phyloP scores from a whole-genome alignment of 2,888 invertebrate species.

The Allolobophora icterica region DNA sequence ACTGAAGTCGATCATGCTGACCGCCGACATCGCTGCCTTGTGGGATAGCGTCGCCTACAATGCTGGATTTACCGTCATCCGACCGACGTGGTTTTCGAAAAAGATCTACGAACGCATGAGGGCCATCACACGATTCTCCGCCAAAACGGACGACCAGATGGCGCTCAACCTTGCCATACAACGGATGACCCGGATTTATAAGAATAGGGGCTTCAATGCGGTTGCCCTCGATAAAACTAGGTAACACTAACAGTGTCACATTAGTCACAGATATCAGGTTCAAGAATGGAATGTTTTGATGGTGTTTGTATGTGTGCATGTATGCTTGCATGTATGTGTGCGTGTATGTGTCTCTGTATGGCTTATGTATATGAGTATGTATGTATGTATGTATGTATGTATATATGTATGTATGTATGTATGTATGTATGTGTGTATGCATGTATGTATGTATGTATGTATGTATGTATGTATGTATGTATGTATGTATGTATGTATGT shows the following conservation, averaged over 20 bases:
- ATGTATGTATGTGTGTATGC: constrained; percentile 35
- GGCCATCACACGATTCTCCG: constrained; percentile 22
- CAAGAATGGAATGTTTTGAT: constrained; percentile 26
- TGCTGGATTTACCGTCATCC: constrained; percentile 40
- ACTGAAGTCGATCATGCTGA: constrained; percentile 27
- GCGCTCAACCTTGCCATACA: constrained; percentile 34
- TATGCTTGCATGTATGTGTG: no score
- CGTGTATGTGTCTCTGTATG: no score
- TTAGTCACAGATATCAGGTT: constrained; percentile 28
- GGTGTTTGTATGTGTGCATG: no score
- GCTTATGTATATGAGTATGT: not conserved
- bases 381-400: constrained; percentile 43
- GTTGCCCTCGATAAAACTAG: constrained; percentile 25
- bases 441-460: constrained; percentile 20
- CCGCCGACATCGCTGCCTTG: constrained; percentile 37
- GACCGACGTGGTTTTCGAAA: constrained; percentile 26
- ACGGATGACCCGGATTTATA: not conserved
- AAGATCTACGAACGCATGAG: constrained; percentile 32
- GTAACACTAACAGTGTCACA: no score
- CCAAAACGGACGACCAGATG: constrained; percentile 41
- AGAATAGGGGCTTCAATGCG: constrained; percentile 32
- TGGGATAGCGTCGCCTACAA: constrained; percentile 38
- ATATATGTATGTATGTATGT: constrained; percentile 37
- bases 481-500: no score
- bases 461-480: no score